Conservation (phyloP, 2,113 vertebrate genomes). For the Oostethus manadensis region DNA sequence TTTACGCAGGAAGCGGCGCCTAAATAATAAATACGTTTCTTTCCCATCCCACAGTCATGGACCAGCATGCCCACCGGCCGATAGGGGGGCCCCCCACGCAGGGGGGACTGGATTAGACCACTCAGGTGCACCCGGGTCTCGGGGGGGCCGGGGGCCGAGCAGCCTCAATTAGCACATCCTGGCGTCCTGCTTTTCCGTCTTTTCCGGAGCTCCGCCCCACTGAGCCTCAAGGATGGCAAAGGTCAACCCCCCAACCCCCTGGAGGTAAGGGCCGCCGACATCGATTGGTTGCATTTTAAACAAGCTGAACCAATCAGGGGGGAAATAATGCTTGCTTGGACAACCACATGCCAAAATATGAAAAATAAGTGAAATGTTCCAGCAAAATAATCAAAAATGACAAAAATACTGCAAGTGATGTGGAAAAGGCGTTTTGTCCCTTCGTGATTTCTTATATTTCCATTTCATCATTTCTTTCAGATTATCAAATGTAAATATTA, state of each 20-base stretch:
- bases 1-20: not conserved
- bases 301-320: no score
- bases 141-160: constrained; percentile 41
- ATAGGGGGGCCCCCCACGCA: constrained; percentile 1
- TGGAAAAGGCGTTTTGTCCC: no score
- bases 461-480: no score
- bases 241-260: constrained; percentile 43
- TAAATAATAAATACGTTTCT: constrained; percentile 2
- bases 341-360: no score
- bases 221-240: constrained; percentile 68
- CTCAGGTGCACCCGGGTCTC: constrained; percentile 34
- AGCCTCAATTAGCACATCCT: constrained; percentile 64
- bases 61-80: not conserved
- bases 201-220: constrained; percentile 65
- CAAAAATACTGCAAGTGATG: no score
- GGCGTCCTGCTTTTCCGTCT: constrained; percentile 59
- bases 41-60: not conserved
- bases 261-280: no score
- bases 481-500: no score
- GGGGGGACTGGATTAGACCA: constrained; percentile 13
- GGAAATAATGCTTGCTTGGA: no score
- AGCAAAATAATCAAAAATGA: no score
- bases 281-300: not conserved
- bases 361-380: no score
- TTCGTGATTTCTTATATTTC: no score